These are phyloP conservation scores for Acronicta alni DNA, from an alignment of 2,888 invertebrate species.

Conservation along the genomic window DNA sequence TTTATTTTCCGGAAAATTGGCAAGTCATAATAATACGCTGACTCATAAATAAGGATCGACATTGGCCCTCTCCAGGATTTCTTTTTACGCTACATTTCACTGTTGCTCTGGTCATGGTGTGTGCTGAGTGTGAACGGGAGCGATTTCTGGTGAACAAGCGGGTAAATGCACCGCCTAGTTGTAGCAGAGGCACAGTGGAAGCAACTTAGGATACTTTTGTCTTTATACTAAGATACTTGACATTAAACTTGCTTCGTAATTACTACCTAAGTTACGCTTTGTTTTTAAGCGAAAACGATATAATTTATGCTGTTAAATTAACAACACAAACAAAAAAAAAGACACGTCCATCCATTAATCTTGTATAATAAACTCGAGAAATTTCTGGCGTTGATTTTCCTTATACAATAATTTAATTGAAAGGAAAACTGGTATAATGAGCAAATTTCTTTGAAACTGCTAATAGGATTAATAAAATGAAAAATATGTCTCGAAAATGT, in stretches of 20 bases:
- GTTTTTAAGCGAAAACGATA: too few species aligned
- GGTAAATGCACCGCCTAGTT: too few species aligned
- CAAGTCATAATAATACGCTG: conserved; percentile 88
- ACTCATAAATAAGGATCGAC: conserved; percentile 87
- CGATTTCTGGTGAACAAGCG: conserved; percentile 18
- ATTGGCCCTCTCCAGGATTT: conserved; percentile 84
- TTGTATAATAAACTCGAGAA: background rate
- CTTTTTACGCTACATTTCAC: conserved; percentile 86
- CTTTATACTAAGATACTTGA: too few species aligned
- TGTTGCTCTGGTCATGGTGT: conserved; percentile 65
- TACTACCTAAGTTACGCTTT: too few species aligned
- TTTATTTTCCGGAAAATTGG: conserved; percentile 88
- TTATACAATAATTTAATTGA: background rate
- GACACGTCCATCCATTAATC: background rate
- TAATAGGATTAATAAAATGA: conserved; percentile 1
- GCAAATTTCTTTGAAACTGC: background rate
- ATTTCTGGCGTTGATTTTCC: background rate
- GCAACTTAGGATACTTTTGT: too few species aligned
- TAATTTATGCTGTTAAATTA: too few species aligned
- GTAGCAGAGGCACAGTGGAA: too few species aligned
- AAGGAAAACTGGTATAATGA: background rate
- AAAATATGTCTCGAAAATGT: too few species aligned
- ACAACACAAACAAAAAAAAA: too few species aligned
- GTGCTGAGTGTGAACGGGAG: conserved; percentile 39
- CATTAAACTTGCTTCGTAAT: too few species aligned